Evolutionary conservation across 2,888 invertebrate species (phyloP), one percentile per base, ranked within the genome.

Genomic region (Ceriagrion tenellum): DNA sequence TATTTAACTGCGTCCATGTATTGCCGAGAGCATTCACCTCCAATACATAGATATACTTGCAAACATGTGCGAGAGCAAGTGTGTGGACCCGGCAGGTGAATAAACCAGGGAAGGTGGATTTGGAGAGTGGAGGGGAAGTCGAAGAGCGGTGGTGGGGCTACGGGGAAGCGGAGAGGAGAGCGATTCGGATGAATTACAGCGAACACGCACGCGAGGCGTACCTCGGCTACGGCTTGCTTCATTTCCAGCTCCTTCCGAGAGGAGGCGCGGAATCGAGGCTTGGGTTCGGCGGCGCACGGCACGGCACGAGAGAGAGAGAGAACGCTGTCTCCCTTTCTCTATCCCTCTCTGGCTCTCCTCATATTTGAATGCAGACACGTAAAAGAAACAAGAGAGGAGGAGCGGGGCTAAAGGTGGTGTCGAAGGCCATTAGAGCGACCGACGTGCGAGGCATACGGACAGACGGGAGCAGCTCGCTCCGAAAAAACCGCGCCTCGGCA

Each of bases 301-400:
- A 69, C 2, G 69, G 26, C 0, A 26, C 4, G 59, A 69, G 69
- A n/a, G n/a, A n/a, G n/a, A 8, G 12, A 10, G n/a, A 6, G 69
- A 13, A 13, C n/a, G 69, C n/a, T n/a, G 69, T 8, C n/a, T n/a
- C n/a, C n/a, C n/a, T n/a, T n/a, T n/a, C n/a, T 16, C 56, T 56
- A 12, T 20, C 20, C 12, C 59, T 59, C 59, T 0, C 59, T 69
- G 59, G 59, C 8, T 26, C 35, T 35, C 30, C 35, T 47, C 81
- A 81, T 35, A 35, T 81, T 81, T 81, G 81, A 81, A 81, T 81
- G 81, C 81, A 35, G 35, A 81, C 81, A 81, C 81, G 81, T 81
- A 81, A 81, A 81, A 81, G 81, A 81, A 81, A 81, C 81, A 35
- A n/a, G 81, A 81, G 81, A 35, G 16, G 23, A 2, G 1, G 59